Evolutionary conservation across 30 jellyfish, hydroid and myxozoan genomes (phyloP), one percentile per base, ranked within the genome.

Genomic region (Sanderia malayensis): DNA sequence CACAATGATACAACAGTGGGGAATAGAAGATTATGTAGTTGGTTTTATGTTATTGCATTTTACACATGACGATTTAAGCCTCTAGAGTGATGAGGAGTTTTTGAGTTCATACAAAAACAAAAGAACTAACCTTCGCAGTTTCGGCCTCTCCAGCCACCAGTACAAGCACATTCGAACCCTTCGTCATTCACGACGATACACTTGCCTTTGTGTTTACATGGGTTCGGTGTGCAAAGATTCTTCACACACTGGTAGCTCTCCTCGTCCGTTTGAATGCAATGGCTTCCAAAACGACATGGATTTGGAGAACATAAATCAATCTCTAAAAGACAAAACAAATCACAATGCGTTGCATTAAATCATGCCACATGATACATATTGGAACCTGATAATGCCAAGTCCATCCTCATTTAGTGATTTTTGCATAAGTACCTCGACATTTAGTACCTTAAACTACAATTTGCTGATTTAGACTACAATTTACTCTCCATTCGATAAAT

Each of bases 251-350:
- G 95, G 37, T 92, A 92, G 44, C 99, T 92, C 76, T 92, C 99
- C 31, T 72, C 99, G 61, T 85, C 95, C 31, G 99, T 92, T 52
- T 92, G 99, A 2, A 84, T 75, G 73, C 99, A 92, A 61, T 92
- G 99, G 44, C 97, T 92, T 32, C 99, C 99, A 57, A 85, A 92
- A 0, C 96, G 93, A 66, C 99, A 92, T 0, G 99, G 99, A 46
- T 92, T 88, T 13, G 99, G 99, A 13, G 95, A 25, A 47, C 99
- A 92, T 25, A 92, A 87, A 61, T 92, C 99, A 34, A 80, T 83
- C 33, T 71, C 99, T 92, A 67, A 13, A 58, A 47, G 67, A 17
- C 30, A 21, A 21, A 76, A 61, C 13, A 37, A n/a, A n/a, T n/a
- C n/a, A n/a, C n/a, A n/a, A n/a, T n/a, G n/a, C n/a, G n/a, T n/a